Evolutionary conservation across 2,113 vertebrate species (phyloP), one percentile per base, ranked within the genome.

Genomic region (Clarias batrachus): DNA sequence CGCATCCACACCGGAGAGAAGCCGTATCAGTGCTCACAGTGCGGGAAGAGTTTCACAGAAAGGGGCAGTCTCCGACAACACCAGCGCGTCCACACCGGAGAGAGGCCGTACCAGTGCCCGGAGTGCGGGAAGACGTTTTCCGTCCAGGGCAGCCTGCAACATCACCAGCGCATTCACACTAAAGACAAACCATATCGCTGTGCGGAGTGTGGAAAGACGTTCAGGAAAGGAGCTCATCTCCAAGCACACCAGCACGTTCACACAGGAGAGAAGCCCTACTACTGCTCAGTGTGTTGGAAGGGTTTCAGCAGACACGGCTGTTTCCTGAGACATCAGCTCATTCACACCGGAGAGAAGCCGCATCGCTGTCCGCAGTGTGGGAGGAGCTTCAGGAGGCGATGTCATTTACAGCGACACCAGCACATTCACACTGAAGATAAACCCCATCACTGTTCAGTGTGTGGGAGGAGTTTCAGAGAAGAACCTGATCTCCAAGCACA

Each of bases 291-390:
- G 2, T 74, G 71, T 14, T 48, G 71, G 71, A 74, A 74, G 41
- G 41, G 71, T 52, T 74, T 74, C 7, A 74, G 37, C 1, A 48
- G 71, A 11, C 37, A 74, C 4, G 41, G 71, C 6, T 52, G 41
- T 25, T 74, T 74, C 41, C 71, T 25, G 71, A 4, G 41, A 52
- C 71, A 74, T 14, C 71, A 74, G 71, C 71, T 48, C 71, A 74
- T 74, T 25, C 71, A 74, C 71, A 74, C 71, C 6, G 71, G 71
- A 74, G 71, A 74, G 71, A 74, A 48, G 21, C 41, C 71, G 23
- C 14, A 52, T 52, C 71, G 6, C 10, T 74, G 71, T 11, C 41
- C 41, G 1, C 71, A 74, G 41, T 74, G 71, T 74, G 41, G 71
- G 10, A 48, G 41, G 11, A 52, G 41, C 1, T 74, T 74, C 6